phyloP scores from a whole-genome alignment of 2,797 vertebrate species.

The Emydoidea blandingii region DNA sequence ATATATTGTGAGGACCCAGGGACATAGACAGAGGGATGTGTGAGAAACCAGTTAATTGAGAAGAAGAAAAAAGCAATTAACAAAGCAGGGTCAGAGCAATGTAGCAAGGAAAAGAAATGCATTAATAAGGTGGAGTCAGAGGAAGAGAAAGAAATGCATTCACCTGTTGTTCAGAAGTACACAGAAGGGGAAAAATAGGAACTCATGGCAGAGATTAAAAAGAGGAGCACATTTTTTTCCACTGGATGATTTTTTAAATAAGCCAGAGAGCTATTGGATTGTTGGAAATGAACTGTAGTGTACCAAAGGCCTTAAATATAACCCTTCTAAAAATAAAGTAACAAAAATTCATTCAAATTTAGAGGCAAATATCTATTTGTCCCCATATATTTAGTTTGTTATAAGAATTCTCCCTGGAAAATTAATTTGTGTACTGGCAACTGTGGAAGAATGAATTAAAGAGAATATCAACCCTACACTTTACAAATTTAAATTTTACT shows the following conservation, averaged over 20 bases:
- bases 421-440: not conserved
- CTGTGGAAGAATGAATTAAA: not conserved
- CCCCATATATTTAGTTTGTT: not conserved
- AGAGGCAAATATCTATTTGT: not conserved
- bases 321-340: slow-evolving; percentile 7
- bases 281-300: not conserved
- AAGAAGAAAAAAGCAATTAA: not conserved
- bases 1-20: not conserved
- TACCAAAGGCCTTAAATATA: not conserved
- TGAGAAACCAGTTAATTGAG: not conserved
- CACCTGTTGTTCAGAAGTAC: not conserved
- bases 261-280: not conserved
- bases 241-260: not conserved
- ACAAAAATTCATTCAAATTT: not conserved
- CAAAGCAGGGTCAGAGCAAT: not conserved
- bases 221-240: not conserved
- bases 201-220: not conserved
- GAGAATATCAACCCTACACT: not conserved
- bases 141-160: not conserved
- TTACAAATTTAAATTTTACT: not conserved
- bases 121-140: not conserved
- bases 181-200: not conserved
- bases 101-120: not conserved
- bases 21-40: not conserved
- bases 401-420: not conserved